Conservation (phyloP, 1,140 invertebrate genomes). For the Sipha flava region DNA sequence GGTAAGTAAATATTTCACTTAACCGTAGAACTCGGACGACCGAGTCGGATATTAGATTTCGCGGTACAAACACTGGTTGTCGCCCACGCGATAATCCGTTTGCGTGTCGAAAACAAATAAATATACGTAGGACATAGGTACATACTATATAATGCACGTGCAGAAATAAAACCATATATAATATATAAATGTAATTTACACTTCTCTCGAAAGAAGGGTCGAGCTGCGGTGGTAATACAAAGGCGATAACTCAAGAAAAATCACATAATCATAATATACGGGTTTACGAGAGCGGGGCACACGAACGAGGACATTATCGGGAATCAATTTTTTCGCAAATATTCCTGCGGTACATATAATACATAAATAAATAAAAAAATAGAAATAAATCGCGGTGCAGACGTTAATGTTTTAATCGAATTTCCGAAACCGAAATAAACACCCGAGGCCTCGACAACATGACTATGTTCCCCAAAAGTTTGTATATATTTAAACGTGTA, state of each 20-base stretch:
- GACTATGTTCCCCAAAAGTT: too few relatives aligned
- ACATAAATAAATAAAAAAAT: too few relatives aligned
- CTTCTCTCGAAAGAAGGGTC: background rate
- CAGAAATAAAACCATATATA: background rate
- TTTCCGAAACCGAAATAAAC: background rate
- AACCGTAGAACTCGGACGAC: background rate
- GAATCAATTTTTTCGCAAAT: background rate
- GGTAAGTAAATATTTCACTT: background rate
- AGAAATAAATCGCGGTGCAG: too few relatives aligned
- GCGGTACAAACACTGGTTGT: background rate
- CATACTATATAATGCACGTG: too few relatives aligned
- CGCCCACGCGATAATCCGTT: conserved; percentile 5
- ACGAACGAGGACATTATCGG: background rate
- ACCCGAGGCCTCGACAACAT: too few relatives aligned
- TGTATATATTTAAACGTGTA: too few relatives aligned
- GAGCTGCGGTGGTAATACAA: background rate
- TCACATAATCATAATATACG: background rate
- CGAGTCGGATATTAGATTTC: background rate
- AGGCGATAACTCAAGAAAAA: background rate
- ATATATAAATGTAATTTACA: background rate
- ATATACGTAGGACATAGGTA: background rate
- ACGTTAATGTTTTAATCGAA: background rate
- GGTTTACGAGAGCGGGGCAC: background rate
- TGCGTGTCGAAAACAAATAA: conserved; percentile 6
- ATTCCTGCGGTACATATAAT: too few relatives aligned